Evolutionary conservation across 2,797 vertebrate genomes (phyloP), one percentile per base, ranked within the genome.

Genomic region (Bufotes viridis): DNA sequence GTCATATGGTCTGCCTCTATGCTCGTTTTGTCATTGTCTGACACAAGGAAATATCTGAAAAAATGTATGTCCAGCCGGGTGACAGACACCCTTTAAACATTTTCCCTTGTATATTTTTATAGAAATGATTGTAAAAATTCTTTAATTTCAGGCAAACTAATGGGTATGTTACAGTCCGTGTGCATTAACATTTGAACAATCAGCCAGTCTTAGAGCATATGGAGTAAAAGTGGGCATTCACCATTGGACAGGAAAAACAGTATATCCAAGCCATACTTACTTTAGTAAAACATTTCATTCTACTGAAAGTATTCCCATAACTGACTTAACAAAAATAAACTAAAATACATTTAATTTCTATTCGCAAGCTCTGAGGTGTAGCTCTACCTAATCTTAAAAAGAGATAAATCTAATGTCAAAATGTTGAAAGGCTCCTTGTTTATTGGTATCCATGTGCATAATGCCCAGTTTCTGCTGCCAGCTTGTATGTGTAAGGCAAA

Each of bases 321-420:
- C 29, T 13, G 29, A 20, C 72, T 65, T 26, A 51, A 20, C 42
- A 55, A 85, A 85, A 78, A 65, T 78, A 78, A 65, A 72, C 10
- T 78, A 78, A 78, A 78, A 53, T 85, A 15, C 24, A 51, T 65
- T 67, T 65, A 11, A 53, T 49, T 65, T 67, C 2, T n/a, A 53
- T 20, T 20, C 58, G 55, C 24, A 75, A 78, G 58, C 51, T 75
- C 69, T 57, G 17, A 81, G 57, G 55, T 81, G 69, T 34, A 75
- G 42, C 42, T 85, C 17, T 85, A 76, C 55, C 86, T 83, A 88
- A 78, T 79, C 29, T 72, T 86, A 69, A 76, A 82, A 86, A 78
- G 2, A 69, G 78, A 89, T 86, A 82, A 86, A 82, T 76, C n/a
- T 81, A 82, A 86, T 86, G 70, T 82, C 74, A 89, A 82, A 80